Base-by-base conservation (phyloP, 2,797 vertebrate species). In the Enteromius treurensis region DNA sequence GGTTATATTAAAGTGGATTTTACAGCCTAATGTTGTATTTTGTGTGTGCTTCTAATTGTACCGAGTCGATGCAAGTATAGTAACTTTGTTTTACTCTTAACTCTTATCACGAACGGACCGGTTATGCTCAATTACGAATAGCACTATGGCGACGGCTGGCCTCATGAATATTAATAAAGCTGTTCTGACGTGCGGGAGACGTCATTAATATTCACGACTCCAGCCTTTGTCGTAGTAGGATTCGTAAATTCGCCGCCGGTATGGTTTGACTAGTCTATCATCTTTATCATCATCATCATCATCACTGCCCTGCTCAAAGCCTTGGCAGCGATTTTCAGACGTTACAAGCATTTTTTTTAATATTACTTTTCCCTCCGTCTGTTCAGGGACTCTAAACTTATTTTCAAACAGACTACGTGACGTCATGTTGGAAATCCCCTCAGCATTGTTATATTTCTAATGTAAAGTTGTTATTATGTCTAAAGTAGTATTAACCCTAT, bases 361-460 rank as follows among this genome's bases (percentile, higher is more conserved):
- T 53, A 74, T 34, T 3, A 13, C 17, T 0, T 26, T 14, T 29
- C 23, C 2, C 2, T 19, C 19, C 1, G n/a, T 60, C 17, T 60
- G 67, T 67, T 45, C 9, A 26, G 14, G 2, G 19, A 26, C 53
- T 32, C 9, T 37, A 17, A 34, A 73, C 47, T 81, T 68, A 40
- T 78, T 34, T 47, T 78, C 14, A 80, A 45, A 81, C 49, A 58
- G 40, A 76, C 40, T 26, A 26, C 26, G 26, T 82, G 78, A 87
- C 86, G 84, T 87, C 51, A 87, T 71, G 34, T 34, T 21, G 85
- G 84, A 86, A 84, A 77, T 74, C 83, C 49, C 85, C 77, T 68
- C 60, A 73, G 1, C 37, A 11, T 65, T 80, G 17, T 29, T 68
- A 37, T 15, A 40, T 47, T 8, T 32, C 26, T 11, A 17, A 49